These are phyloP conservation scores for Gallinago jamesoni DNA, from an alignment of 2,113 vertebrate genomes.

Conservation along the genomic window DNA sequence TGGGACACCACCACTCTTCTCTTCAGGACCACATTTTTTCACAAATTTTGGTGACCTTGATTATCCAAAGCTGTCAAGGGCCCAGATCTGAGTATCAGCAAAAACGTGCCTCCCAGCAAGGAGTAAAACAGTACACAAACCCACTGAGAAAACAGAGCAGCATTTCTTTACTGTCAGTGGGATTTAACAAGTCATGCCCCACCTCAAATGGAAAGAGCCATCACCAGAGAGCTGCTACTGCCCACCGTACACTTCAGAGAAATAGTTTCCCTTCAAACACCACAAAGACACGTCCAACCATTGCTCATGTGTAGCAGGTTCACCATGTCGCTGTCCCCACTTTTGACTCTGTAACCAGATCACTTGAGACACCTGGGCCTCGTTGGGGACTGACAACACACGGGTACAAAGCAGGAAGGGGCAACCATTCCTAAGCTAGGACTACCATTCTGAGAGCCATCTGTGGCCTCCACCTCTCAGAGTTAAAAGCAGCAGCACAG, in stretches of 20 bases:
- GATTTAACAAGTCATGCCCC: not conserved
- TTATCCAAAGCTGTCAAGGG: not conserved
- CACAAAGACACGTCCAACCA: not conserved
- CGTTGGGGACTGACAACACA: not conserved
- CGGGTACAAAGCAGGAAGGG: not conserved
- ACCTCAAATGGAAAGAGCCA: not conserved
- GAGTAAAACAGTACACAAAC: not conserved
- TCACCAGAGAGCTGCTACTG: not conserved
- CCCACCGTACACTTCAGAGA: not conserved
- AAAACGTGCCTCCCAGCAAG: not conserved
- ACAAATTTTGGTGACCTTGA: not conserved
- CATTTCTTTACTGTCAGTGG: not conserved
- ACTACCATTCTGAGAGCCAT: not conserved
- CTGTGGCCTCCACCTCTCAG: not conserved
- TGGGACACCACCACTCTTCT: accelerated
- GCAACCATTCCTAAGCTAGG: not conserved
- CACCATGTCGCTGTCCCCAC: accelerated
- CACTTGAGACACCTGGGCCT: not conserved
- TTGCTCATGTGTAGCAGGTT: accelerated
- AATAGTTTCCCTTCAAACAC: not conserved
- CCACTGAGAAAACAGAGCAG: not conserved
- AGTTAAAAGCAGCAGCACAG: not conserved
- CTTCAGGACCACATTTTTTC: not conserved
- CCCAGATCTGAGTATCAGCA: not conserved
- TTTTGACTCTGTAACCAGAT: not conserved